Conservation (phyloP, 2,113 vertebrate species). For the Platichthys stellatus region DNA sequence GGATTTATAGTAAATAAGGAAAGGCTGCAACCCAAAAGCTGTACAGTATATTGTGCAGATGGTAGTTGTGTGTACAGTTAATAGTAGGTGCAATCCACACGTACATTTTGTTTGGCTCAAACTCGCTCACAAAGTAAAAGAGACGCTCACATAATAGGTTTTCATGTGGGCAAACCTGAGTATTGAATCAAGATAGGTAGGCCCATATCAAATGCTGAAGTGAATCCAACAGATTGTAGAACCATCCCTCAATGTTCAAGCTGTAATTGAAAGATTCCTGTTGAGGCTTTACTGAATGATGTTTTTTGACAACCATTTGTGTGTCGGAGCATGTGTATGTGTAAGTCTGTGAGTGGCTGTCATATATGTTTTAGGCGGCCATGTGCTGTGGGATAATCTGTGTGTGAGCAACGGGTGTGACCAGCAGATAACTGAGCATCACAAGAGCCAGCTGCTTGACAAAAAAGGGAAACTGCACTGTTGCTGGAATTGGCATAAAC, state of each 20-base stretch:
- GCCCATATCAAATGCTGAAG: slow-evolving; percentile 6
- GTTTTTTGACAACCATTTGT: slow-evolving; percentile 21
- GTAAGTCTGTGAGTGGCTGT: slow-evolving; percentile 1
- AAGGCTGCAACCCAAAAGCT: not conserved
- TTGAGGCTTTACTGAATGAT: slow-evolving; percentile 19
- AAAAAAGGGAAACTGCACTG: slow-evolving; percentile 5
- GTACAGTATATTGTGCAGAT: not conserved
- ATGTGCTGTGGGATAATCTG: slow-evolving; percentile 18
- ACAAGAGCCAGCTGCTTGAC: slow-evolving; percentile 17
- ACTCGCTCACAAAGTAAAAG: not conserved
- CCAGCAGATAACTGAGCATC: slow-evolving; percentile 41
- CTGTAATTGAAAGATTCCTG: slow-evolving; percentile 49
- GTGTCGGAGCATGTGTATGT: slow-evolving; percentile 12
- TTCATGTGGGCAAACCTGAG: slow-evolving; percentile 1
- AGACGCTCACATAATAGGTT: slow-evolving; percentile 1
- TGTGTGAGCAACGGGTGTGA: slow-evolving; percentile 11
- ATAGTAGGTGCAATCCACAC: not conserved
- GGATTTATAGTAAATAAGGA: not conserved
- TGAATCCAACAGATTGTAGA: slow-evolving; percentile 39
- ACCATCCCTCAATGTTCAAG: slow-evolving; percentile 24
- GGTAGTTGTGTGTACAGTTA: not conserved
- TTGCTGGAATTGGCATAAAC: not conserved
- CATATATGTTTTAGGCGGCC: not conserved
- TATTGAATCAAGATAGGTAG: slow-evolving; percentile 27
- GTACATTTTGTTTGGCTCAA: not conserved